Conservation (phyloP, 2,113 vertebrate species). For the Oreochromis niloticus region DNA sequence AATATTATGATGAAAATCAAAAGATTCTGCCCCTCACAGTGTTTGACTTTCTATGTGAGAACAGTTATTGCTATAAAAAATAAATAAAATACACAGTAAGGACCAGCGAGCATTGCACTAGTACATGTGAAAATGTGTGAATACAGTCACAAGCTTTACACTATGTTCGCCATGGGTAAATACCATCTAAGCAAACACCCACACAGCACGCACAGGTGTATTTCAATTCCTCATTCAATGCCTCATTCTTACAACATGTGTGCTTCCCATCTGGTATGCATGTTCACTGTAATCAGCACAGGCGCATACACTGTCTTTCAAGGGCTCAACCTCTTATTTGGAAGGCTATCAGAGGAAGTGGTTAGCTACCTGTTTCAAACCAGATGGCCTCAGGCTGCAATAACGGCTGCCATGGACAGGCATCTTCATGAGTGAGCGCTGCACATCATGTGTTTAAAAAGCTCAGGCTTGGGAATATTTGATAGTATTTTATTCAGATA, state of each 20-base stretch:
- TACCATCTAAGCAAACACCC: background rate
- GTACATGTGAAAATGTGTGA: background rate
- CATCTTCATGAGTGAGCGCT: background rate
- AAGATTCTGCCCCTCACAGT: background rate
- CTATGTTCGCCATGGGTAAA: background rate
- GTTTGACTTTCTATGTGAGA: background rate
- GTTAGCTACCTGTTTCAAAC: conserved; percentile 8
- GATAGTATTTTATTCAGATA: background rate
- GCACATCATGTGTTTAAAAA: background rate
- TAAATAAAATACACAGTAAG: background rate
- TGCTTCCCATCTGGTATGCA: conserved; percentile 46
- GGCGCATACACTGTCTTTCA: conserved; percentile 1
- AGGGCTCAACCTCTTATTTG: conserved; percentile 49
- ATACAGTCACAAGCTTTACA: background rate
- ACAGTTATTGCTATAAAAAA: background rate
- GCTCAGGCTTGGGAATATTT: background rate
- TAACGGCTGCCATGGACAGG: background rate
- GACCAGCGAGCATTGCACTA: background rate
- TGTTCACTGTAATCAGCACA: conserved; percentile 55
- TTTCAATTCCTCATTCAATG: background rate
- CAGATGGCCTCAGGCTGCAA: conserved; percentile 3
- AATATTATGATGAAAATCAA: background rate
- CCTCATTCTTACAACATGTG: conserved; percentile 24
- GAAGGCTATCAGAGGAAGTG: conserved; percentile 25
- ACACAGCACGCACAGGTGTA: background rate